Base-by-base conservation (phyloP, 2,797 vertebrate genomes). In the Poecilia gillii region DNA sequence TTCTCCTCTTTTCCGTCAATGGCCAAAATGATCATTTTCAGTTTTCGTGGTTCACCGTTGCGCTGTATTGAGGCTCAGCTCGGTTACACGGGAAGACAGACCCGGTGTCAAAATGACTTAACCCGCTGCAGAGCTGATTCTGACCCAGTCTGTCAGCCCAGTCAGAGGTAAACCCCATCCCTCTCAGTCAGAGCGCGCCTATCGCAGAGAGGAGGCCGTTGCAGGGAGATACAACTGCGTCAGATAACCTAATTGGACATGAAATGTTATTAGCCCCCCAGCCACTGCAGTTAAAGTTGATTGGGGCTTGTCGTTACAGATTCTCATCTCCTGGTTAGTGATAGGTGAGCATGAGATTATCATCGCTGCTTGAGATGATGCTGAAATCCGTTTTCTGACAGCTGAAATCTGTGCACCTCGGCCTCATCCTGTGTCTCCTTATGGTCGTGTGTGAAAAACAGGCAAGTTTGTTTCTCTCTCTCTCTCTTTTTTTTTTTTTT, bases 241-340 rank as follows among this genome's bases (percentile, higher is more conserved):
- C 85, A 86, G 79, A 92, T 91, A 90, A 91, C 86, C 75, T 93
- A 94, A 93, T 93, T 92, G 86, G 92, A 96, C 94, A 93, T 92
- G 90, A 94, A 93, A 94, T 93, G 90, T 90, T 94, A 94, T 95
- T 94, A 94, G 91, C 92, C 93, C 87, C 81, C 80, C 55, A 93
- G 92, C 90, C 90, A 90, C 84, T 57, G 75, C 90, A 78, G 89
- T 89, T 88, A 81, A 89, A 92, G 87, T 90, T 94, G 93, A 95
- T 93, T 92, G 91, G 88, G 73, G 87, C 84, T 91, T 94, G 93
- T 94, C 94, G 90, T 93, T 92, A 91, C 85, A 82, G 80, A 92
- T 95, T 93, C 80, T 92, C 89, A 89, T 94, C 83, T 85, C 81
- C 75, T 85, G 80, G 85, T 90, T 87, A 83, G 83, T 79, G 81